These are phyloP conservation scores for Drosophila maculinotata DNA, from an alignment of 2,888 invertebrate species.

Conservation along the genomic window DNA sequence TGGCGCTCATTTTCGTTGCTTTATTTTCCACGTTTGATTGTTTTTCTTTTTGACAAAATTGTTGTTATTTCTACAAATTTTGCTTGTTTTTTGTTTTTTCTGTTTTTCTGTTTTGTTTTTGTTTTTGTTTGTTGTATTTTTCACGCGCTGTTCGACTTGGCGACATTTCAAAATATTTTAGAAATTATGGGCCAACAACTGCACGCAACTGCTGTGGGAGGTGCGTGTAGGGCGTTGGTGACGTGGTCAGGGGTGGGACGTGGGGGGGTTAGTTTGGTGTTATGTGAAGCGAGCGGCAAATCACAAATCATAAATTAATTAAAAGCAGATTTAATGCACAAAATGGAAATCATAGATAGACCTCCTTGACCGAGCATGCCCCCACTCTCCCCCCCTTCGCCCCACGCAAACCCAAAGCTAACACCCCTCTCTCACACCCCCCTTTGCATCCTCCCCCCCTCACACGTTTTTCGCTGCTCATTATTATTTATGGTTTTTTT, in stretches of 20 bases:
- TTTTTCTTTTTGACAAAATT: slow-evolving; percentile 36
- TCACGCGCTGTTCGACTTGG: slow-evolving; percentile 71
- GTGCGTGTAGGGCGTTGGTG: not conserved
- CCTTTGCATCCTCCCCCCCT: too few species aligned
- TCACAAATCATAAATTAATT: slow-evolving; percentile 67
- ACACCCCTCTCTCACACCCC: not conserved
- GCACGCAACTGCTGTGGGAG: slow-evolving; percentile 21
- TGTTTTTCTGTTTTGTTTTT: not conserved
- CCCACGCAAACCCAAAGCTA: too few species aligned
- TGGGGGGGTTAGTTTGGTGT: not conserved
- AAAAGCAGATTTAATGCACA: slow-evolving; percentile 52
- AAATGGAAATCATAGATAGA: slow-evolving; percentile 10
- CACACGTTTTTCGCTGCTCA: slow-evolving; percentile 1
- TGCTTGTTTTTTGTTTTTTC: slow-evolving; percentile 20
- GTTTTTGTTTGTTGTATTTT: slow-evolving; percentile 21
- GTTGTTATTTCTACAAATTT: slow-evolving; percentile 28
- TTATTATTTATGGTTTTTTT: slow-evolving; percentile 68
- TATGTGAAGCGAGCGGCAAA: slow-evolving; percentile 16
- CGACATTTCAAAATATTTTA: slow-evolving; percentile 72
- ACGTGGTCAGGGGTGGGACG: not conserved
- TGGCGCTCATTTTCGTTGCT: slow-evolving; percentile 54
- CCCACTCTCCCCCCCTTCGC: not conserved
- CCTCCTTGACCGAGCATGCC: not conserved
- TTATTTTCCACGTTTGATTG: slow-evolving; percentile 24
- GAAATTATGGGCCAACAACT: slow-evolving; percentile 75